phyloP scores from a whole-genome alignment of 2,113 vertebrate genomes.

The Sterrhoptilus dennistouni region DNA sequence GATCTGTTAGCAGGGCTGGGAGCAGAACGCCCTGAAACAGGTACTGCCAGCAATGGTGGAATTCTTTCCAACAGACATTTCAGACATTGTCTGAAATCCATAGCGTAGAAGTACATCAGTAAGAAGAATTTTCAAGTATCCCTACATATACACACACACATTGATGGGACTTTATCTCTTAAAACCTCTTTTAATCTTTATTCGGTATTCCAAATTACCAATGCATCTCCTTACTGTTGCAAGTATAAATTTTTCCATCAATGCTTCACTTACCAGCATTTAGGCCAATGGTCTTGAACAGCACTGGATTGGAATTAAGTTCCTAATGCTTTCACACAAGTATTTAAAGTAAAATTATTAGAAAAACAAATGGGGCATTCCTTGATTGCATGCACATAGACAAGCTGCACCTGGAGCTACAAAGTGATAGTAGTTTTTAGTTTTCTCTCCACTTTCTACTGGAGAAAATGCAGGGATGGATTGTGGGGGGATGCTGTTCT shows the following conservation, averaged over 20 bases:
- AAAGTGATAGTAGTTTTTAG: not conserved
- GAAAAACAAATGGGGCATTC: not conserved
- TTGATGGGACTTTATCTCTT: not conserved
- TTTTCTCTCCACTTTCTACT: not conserved
- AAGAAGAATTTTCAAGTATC: not conserved
- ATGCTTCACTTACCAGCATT: not conserved
- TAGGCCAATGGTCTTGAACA: not conserved
- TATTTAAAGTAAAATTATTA: not conserved
- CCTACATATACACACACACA: not conserved
- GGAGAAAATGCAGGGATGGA: not conserved
- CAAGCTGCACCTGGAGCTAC: not conserved
- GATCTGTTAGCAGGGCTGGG: conserved; percentile 94
- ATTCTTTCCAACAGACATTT: not conserved
- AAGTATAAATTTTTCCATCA: not conserved
- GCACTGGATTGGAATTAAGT: not conserved
- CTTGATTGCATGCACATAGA: not conserved
- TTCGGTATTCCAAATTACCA: not conserved
- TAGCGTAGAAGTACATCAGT: not conserved
- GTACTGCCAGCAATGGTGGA: conserved; percentile 44
- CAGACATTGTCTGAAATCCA: not conserved
- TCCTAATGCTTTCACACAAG: not conserved
- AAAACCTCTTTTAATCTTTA: accelerated
- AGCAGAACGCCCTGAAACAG: conserved; percentile 91
- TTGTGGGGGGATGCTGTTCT: not conserved
- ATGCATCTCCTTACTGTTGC: not conserved